Evolutionary conservation across 2,113 vertebrate genomes (phyloP).

Genomic region (Circaetus cinerascens): DNA sequence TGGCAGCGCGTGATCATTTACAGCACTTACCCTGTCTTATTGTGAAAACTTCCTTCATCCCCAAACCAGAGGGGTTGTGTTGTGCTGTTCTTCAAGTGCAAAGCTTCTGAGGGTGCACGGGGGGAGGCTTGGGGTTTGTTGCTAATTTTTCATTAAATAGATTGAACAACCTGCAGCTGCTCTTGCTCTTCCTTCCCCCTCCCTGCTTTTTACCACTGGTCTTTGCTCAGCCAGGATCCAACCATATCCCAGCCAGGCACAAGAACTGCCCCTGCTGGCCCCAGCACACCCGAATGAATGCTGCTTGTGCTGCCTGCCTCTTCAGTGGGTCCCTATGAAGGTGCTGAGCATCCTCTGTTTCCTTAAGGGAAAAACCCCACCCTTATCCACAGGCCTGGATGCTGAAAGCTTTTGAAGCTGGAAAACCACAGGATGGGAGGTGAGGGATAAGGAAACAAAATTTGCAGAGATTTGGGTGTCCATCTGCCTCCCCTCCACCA

Average conservation of each 20-base stretch:
- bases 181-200: not conserved
- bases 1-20: not conserved
- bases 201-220: not conserved
- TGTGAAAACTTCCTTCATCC: not conserved
- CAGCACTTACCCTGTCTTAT: not conserved
- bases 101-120: not conserved
- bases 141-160: not conserved
- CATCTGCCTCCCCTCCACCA: not conserved
- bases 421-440: not conserved
- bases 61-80: not conserved
- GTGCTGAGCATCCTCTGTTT: not conserved
- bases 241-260: not conserved
- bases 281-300: fast-evolving
- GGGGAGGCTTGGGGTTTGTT: not conserved
- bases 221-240: not conserved
- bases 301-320: not conserved
- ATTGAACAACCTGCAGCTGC: not conserved
- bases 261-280: not conserved
- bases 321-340: not conserved
- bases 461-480: not conserved
- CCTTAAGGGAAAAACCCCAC: not conserved
- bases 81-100: not conserved
- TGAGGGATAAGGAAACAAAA: not conserved
- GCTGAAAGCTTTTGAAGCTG: not conserved
- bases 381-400: not conserved